A percentile compares a stretch with the other conserved stretches of the same genome.
Conservation (phyloP, 2,113 vertebrate species). For the Clarias macrocephalus region DNA sequence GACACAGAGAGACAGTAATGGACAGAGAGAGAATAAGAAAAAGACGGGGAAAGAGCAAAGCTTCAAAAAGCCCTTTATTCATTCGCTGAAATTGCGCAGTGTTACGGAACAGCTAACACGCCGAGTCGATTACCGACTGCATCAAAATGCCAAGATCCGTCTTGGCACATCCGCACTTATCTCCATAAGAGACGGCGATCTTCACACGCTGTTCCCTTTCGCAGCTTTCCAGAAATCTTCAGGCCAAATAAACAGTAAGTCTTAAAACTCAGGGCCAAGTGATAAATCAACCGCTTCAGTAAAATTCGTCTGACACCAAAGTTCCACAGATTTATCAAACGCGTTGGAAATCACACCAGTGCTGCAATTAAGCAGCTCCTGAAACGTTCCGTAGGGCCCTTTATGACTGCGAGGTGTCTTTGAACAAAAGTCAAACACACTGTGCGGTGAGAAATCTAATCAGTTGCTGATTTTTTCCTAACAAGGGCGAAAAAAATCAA, state of each 20-base stretch:
- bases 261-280: background rate
- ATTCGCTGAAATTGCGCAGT: background rate
- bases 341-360: background rate
- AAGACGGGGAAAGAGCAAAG: background rate
- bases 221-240: background rate
- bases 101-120: constrained; percentile 17
- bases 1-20: background rate
- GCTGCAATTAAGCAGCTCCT: background rate
- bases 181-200: background rate
- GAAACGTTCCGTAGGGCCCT: too few species aligned
- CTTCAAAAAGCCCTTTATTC: constrained; percentile 13
- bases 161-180: background rate
- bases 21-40: background rate
- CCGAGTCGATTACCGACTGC: constrained; percentile 10
- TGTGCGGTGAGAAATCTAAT: background rate
- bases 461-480: background rate
- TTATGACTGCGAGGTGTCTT: background rate
- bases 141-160: constrained; percentile 23
- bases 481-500: background rate
- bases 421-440: background rate
- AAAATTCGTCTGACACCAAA: background rate
- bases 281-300: background rate
- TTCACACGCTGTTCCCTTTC: constrained; percentile 6
- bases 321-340: background rate
- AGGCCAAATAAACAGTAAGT: background rate